Evolutionary conservation across 2,797 vertebrate genomes (phyloP).

Genomic region (Aselliscus stoliczkanus): DNA sequence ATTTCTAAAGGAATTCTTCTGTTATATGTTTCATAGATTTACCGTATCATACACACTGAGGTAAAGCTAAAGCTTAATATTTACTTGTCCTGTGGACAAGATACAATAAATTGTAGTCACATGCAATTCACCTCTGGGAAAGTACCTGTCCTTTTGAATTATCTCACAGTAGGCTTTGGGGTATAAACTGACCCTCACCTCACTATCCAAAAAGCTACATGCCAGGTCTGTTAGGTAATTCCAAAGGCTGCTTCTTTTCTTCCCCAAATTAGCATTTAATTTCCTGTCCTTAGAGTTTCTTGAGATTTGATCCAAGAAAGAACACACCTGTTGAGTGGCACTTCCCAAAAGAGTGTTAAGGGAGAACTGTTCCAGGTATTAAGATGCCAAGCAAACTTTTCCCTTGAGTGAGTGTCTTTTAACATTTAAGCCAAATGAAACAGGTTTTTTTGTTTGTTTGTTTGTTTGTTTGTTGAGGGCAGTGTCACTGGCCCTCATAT

Average conservation of each 20-base stretch:
- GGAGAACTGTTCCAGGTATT: background rate
- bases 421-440: constrained; percentile 31
- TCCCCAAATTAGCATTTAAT: background rate
- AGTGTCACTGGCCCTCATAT: too few relatives aligned
- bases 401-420: background rate
- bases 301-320: constrained; percentile 8
- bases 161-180: background rate
- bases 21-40: background rate
- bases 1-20: background rate
- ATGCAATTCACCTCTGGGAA: background rate
- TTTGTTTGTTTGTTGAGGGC: too few relatives aligned
- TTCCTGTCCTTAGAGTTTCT: background rate
- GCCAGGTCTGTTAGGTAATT: background rate
- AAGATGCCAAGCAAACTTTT: background rate
- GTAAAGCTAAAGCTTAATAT: background rate
- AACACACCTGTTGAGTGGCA: background rate
- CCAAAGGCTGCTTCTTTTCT: background rate
- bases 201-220: background rate
- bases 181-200: background rate
- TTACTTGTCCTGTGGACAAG: background rate
- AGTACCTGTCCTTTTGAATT: background rate
- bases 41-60: background rate
- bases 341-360: background rate
- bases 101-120: background rate
- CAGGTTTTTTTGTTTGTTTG: too few relatives aligned